Evolutionary conservation across 1,140 invertebrate genomes (phyloP), one percentile per base, ranked within the genome.

Genomic region (Zaprionus inermis): DNA sequence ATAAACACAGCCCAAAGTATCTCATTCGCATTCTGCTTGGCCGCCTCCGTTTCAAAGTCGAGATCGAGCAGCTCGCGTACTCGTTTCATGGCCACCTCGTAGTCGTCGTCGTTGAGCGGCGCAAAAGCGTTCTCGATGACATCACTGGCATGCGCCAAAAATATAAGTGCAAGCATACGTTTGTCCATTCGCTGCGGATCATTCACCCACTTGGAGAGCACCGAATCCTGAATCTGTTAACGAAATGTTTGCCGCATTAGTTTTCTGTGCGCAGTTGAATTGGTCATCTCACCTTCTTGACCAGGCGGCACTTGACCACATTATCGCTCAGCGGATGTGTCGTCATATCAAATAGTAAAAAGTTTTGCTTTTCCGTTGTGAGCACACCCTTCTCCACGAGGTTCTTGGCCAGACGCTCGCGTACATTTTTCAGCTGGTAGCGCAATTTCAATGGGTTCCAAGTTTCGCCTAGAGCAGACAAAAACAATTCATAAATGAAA

Each of bases 71-170:
- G 94, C 91, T 98, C 97, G 68, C 98, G 95, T 24, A 99, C 97
- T 89, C 99, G 95, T 86, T 98, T 97, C 96, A 99, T 99, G 49
- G 98, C 99, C 69, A 99, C 93, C 94, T 99, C 99, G 92, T 99
- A 99, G 92, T 99, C 98, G 90, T 99, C 98, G 92, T 99, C 98
- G 44, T 97, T 99, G 2, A 99, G 94, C 1, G 98, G 98, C 20
- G 97, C 98, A 93, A 99, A 99, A n/a, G 99, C 99, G 93, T 99
- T 99, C 93, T 99, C 99, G 5, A 99, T 94, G 14, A 99, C 99
- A 93, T 99, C 99, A 54, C 98, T 98, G 14, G 98, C 97, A 93
- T 99, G 98, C 20, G 98, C 98, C 58, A 99, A 94, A 92, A 99
- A 97, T 83, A 99, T 95, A 55, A 99, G 94, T 20, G 98, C 96